Evolutionary conservation across 2,113 vertebrate species (phyloP), one percentile per base, ranked within the genome.

Genomic region (human): DNA sequence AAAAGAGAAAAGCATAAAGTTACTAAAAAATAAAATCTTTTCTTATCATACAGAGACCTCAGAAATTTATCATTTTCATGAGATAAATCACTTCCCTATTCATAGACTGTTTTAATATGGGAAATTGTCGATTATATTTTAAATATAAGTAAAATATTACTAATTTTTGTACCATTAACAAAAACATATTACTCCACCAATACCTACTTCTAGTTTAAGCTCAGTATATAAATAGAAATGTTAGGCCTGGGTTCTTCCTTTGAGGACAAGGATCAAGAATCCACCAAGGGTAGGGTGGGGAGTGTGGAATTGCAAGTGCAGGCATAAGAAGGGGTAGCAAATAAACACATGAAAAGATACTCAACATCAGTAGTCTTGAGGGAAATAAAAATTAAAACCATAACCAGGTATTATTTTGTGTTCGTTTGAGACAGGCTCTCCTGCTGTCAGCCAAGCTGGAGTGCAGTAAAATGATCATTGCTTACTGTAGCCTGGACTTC

Each of bases 81-180:
- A 79, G 55, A 66, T 80, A 84, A 92, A 78, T 66, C 66, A 45
- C 70, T 68, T 45, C 10, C 11, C 3, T 17, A 50, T 43, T 92
- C 22, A 10, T 61, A 97, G 82, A 97, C 32, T 90, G 8, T 80
- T 79, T 79, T 83, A 68, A 45, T 14, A 48, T 80, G 64, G 59
- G 40, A 75, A 90, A 75, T 73, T 93, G 5, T 78, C 45, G 8
- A 45, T 45, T 45, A 45, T 82, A 59, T 92, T 95, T 81, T 61
- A 94, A 92, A 59, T 96, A 92, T 81, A 43, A 85, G 8, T 52
- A 48, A 90, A 68, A 79, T 89, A 78, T 59, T 94, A 55, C 38
- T 64, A 57, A 80, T 50, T 55, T n/a, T n/a, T 90, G 50, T 12
- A 45, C 45, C 55, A 84, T 25, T n/a, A 76, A 61, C 17, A 23